Percentiles rank a stretch among this genome's conserved stretches.
These are phyloP conservation scores for Parnassius mnemosyne DNA, from an alignment of 2,888 invertebrate genomes.

Conservation along the genomic window DNA sequence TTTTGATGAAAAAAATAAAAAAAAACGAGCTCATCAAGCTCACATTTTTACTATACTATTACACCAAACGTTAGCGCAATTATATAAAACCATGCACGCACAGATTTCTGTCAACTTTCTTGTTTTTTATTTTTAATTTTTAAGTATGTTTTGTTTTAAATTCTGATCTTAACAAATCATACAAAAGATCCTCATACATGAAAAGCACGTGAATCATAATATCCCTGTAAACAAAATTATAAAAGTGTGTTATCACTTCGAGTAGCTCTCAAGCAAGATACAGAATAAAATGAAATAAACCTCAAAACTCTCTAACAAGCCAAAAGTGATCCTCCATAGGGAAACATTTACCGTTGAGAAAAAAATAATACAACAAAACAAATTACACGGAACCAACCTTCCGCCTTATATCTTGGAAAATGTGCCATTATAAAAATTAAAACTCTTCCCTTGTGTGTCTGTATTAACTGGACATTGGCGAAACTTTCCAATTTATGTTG, in stretches of 20 bases:
- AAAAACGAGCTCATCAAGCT: no score
- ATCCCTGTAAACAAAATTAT: conserved; percentile 3
- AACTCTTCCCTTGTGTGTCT: conserved; percentile 32
- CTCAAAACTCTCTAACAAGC: conserved; percentile 30
- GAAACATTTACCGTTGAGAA: conserved; percentile 33
- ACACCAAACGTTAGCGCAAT: no score
- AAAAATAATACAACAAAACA: conserved; percentile 29
- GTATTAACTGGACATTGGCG: conserved; percentile 35
- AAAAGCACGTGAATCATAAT: not conserved
- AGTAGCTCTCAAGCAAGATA: conserved; percentile 21
- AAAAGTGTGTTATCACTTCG: not conserved
- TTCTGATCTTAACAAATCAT: no score
- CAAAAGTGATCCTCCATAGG: conserved; percentile 28
- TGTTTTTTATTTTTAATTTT: no score
- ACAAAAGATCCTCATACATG: not conserved
- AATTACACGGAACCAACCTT: conserved; percentile 33
- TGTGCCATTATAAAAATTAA: conserved; percentile 23
- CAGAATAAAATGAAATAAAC: conserved; percentile 19
- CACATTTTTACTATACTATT: no score
- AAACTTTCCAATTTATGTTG: conserved; percentile 31
- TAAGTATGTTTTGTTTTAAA: no score
- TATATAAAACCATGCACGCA: no score
- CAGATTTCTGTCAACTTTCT: no score
- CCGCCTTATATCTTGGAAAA: conserved; percentile 18
- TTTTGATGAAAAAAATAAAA: no score